A percentile compares a stretch with the other conserved stretches of the same genome.
Evolutionary conservation across 1,140 invertebrate species (phyloP).

Genomic region (Whitmania pigra): DNA sequence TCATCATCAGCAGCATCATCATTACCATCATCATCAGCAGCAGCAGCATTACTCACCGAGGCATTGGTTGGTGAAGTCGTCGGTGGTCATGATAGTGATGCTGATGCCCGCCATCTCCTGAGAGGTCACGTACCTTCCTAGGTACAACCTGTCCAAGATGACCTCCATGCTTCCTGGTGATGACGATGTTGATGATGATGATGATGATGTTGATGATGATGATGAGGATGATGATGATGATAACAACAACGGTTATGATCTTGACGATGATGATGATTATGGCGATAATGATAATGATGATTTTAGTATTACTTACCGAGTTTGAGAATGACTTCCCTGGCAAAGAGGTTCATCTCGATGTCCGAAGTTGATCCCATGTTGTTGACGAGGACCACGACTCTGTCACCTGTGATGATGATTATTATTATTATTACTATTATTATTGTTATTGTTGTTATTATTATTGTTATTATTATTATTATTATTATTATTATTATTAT

Average conservation of each 20-base stretch:
- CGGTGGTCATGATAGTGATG: constrained; percentile 53
- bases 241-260: constrained; percentile 43
- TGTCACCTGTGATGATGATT: constrained; percentile 37
- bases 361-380: constrained; percentile 65
- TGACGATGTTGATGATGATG: constrained; percentile 15
- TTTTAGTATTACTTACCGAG: constrained; percentile 32
- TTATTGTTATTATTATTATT: no score
- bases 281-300: background rate
- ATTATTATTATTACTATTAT: no score
- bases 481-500: no score
- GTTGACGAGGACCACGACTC: constrained; percentile 59
- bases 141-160: constrained; percentile 52
- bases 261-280: constrained; percentile 51
- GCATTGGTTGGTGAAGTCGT: constrained; percentile 40
- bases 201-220: constrained; percentile 35
- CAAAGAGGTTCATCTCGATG: constrained; percentile 63
- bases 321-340: constrained; percentile 52
- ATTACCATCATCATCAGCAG: background rate
- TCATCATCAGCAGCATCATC: background rate
- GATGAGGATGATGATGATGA: constrained; percentile 42
- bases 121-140: constrained; percentile 63
- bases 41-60: constrained; percentile 30
- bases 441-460: no score
- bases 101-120: constrained; percentile 68
- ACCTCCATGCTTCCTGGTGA: constrained; percentile 47